These are phyloP conservation scores for Epizoanthus illoricatus DNA, from an alignment of 92 coral and sea anemone genomes.

Conservation along the genomic window DNA sequence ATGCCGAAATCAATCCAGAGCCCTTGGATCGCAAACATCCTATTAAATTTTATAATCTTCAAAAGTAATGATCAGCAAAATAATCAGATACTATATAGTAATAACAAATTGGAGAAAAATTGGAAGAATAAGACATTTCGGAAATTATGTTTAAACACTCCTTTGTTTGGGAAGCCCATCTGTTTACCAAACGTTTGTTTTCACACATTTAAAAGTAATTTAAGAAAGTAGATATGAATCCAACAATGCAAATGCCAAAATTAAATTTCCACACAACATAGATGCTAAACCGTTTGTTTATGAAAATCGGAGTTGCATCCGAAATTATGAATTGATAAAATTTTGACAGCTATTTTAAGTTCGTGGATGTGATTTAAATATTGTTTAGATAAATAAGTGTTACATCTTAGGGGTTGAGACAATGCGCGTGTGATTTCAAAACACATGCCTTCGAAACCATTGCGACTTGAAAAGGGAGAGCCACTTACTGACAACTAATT, in stretches of 20 bases:
- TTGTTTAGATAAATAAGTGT: conserved; percentile 38
- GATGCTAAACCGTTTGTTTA: conserved; percentile 24
- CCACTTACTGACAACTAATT: conserved; percentile 61
- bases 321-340: not conserved
- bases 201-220: conserved; percentile 53
- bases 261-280: conserved; percentile 48
- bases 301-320: too few species aligned
- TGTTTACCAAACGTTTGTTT: conserved; percentile 69
- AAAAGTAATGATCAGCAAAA: not conserved
- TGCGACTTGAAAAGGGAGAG: conserved; percentile 44
- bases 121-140: conserved; percentile 10
- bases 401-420: conserved; percentile 34
- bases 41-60: not conserved
- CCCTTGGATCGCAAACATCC: not conserved
- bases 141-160: conserved; percentile 50
- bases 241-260: conserved; percentile 63
- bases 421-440: conserved; percentile 45
- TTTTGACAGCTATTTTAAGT: conserved; percentile 20
- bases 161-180: conserved; percentile 61
- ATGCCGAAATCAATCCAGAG: conserved; percentile 15
- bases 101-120: conserved; percentile 13
- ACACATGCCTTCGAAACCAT: conserved; percentile 39
- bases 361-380: conserved; percentile 30
- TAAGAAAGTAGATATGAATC: not conserved
- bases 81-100: not conserved